Evolutionary conservation across 2,888 invertebrate genomes (phyloP), one percentile per base, ranked within the genome.

Genomic region (Kryphioiulus occultus): DNA sequence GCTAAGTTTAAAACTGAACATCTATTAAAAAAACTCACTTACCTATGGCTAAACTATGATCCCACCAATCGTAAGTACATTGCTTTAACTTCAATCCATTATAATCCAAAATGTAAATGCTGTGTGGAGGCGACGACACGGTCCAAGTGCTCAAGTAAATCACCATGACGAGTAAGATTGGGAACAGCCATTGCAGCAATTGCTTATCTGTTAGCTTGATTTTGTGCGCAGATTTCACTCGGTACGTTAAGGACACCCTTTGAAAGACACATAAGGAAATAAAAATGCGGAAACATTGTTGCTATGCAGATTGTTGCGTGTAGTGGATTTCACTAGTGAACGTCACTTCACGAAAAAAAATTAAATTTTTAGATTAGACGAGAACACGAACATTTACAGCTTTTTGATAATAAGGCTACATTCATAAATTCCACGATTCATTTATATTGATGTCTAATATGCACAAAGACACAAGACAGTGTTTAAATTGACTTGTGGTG

Each of bases 41-140:
- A 95, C 97, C 97, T 91, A 97, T 96, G 85, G 96, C 96, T 91
- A 97, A 93, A 91, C 96, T 96, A 92, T 97, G 97, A 93, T 97
- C 97, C 97, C 98, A 98, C 96, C 97, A 97, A 91, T 97, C 97
- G 92, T 96, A 96, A 47, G 95, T 94, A 92, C 98, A 98, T 91
- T 97, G 96, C 91, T 95, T 96, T 92, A 97, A 98, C 92, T 96
- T 95, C 89, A 97, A 93, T 87, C 95, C 95, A 90, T 93, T 93
- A 90, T 95, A 94, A 91, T 96, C 96, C 82, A 89, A 89, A 90
- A 96, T 96, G 90, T 94, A 95, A 93, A 96, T 95, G 53, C 96
- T 96, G 89, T 94, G 94, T 1, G 97, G 97, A 1, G 97, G 96
- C 85, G 96, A 95, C 0, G 96, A 96, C 32, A 97, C 93, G 0